Evolutionary conservation across 2,888 invertebrate species (phyloP).

Genomic region (Plemyria rubiginata): DNA sequence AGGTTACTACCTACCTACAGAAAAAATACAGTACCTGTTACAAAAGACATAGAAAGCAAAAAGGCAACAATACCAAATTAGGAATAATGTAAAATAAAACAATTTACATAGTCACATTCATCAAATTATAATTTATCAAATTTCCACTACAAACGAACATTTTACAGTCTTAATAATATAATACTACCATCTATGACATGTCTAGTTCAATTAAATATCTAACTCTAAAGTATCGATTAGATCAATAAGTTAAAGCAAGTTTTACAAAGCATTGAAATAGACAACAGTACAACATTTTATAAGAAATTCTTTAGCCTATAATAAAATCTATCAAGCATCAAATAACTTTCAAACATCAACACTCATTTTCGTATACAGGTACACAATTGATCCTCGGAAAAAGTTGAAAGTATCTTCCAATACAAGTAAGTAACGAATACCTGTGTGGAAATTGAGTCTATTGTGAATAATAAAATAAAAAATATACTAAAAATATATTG

Average conservation of each 20-base stretch:
- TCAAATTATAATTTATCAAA: constrained; percentile 50
- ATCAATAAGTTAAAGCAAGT: constrained; percentile 43
- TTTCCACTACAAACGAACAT: constrained; percentile 45
- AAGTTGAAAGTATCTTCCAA: background rate
- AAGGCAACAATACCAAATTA: too few relatives aligned
- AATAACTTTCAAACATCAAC: background rate
- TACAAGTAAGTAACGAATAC: background rate
- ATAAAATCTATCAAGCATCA: constrained; percentile 20
- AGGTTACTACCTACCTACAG: too few relatives aligned
- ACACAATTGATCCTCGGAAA: background rate
- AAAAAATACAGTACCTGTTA: too few relatives aligned
- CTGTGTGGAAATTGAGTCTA: background rate
- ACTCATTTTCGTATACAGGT: constrained; percentile 1
- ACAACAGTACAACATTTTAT: constrained; percentile 46
- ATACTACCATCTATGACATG: constrained; percentile 43
- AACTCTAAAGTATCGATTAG: constrained; percentile 39
- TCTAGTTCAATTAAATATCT: constrained; percentile 30
- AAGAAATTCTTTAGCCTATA: constrained; percentile 41
- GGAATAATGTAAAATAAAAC: constrained; percentile 27
- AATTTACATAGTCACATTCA: constrained; percentile 26
- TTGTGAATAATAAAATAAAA: constrained; percentile 31
- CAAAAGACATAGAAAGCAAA: too few relatives aligned
- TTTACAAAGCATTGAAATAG: constrained; percentile 51
- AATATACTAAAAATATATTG: constrained; percentile 7
- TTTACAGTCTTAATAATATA: constrained; percentile 52